These are phyloP conservation scores for Limanda limanda DNA, from an alignment of 2,113 vertebrate genomes.

Conservation along the genomic window DNA sequence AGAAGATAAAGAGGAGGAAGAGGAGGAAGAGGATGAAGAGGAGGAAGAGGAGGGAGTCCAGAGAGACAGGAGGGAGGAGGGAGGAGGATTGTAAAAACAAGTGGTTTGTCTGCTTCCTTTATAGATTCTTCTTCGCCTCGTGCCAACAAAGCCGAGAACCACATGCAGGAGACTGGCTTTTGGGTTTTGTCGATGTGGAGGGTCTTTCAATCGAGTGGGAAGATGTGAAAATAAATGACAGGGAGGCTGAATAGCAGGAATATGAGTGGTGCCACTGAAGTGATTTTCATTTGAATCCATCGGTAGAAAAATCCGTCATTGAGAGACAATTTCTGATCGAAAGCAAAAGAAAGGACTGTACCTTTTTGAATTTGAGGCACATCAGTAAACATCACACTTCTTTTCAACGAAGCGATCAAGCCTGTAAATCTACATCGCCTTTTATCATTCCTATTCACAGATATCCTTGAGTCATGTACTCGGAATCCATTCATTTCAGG, in stretches of 20 bases:
- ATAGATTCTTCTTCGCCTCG: too few species aligned
- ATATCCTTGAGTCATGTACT: not conserved
- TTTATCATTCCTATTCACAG: not conserved
- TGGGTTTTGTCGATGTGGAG: not conserved
- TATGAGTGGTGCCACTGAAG: not conserved
- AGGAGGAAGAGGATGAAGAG: too few species aligned
- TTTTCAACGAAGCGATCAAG: not conserved
- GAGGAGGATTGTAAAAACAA: not conserved
- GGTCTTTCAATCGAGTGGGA: too few species aligned
- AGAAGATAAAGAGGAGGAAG: not conserved
- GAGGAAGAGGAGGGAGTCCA: conserved; percentile 18
- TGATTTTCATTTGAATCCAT: not conserved
- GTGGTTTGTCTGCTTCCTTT: too few species aligned
- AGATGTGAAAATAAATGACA: not conserved
- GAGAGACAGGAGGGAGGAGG: conserved; percentile 14
- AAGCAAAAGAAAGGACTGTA: too few species aligned
- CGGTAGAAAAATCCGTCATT: too few species aligned
- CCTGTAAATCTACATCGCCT: not conserved
- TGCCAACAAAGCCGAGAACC: too few species aligned
- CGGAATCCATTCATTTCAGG: not conserved
- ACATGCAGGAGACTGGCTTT: not conserved
- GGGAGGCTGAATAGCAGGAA: not conserved
- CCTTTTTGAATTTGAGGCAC: too few species aligned
- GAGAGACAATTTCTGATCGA: too few species aligned
- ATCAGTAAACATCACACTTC: not conserved